phyloP scores from a whole-genome alignment of 2,113 vertebrate genomes.

The Centropus bengalensis region DNA sequence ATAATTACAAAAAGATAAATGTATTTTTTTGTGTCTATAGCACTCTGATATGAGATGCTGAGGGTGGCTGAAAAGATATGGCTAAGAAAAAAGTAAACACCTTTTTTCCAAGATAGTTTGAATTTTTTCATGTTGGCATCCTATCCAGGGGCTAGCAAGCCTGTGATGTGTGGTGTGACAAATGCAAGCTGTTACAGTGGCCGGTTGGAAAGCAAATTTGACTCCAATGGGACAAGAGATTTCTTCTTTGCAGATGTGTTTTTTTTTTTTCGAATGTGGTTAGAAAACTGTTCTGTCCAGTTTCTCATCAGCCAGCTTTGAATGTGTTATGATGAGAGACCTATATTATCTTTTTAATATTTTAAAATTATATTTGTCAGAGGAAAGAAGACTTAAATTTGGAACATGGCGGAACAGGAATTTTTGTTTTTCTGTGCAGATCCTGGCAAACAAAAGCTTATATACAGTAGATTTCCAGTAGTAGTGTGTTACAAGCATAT shows the following conservation, averaged over 20 bases:
- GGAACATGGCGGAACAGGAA: not conserved
- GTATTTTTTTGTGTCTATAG: not conserved
- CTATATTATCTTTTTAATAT: not conserved
- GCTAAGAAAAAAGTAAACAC: not conserved
- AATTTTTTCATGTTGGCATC: not conserved
- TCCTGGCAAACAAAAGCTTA: not conserved
- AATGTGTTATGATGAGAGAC: not conserved
- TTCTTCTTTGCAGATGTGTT: not conserved
- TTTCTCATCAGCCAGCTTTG: not conserved
- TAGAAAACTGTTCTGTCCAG: not conserved
- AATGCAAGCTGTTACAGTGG: fast-evolving
- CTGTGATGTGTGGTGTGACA: not conserved
- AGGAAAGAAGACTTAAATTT: not conserved
- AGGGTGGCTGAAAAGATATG: not conserved
- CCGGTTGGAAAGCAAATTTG: not conserved
- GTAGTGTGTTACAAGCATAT: not conserved
- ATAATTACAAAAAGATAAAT: not conserved
- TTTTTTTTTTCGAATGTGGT: not conserved
- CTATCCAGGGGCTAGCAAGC: not conserved
- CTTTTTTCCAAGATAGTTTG: not conserved
- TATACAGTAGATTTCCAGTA: not conserved
- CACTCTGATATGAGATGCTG: not conserved
- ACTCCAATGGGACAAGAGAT: not conserved
- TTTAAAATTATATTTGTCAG: not conserved
- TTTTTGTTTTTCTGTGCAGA: not conserved